phyloP scores from a whole-genome alignment of 2,888 invertebrate species.

The Scaptodrosophila latifasciaeformis region DNA sequence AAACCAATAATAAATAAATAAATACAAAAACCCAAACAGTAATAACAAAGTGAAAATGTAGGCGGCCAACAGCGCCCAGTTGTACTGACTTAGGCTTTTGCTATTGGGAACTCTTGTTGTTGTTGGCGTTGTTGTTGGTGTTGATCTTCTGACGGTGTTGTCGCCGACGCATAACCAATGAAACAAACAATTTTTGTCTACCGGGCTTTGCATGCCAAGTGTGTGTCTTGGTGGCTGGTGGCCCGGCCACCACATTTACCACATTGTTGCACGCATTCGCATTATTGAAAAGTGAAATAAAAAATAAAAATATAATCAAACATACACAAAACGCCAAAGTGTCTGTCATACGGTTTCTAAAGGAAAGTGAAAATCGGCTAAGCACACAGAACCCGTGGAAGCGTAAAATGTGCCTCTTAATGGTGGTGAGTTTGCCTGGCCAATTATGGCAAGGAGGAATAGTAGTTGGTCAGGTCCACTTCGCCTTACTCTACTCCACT shows the following conservation, averaged over 20 bases:
- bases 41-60: constrained; percentile 34
- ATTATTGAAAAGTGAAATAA: constrained; percentile 62
- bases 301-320: not conserved
- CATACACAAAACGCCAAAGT: too few species aligned
- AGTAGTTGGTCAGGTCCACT: constrained; percentile 53
- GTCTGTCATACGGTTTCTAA: constrained; percentile 50
- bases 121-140: constrained; percentile 26
- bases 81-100: not conserved
- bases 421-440: constrained; percentile 24
- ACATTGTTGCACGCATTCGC: constrained; percentile 65
- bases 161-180: constrained; percentile 56
- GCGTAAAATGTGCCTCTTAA: constrained; percentile 61
- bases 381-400: constrained; percentile 50
- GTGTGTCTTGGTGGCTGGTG: constrained; percentile 12
- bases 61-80: not conserved
- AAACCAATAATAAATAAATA: not conserved
- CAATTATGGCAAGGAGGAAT: constrained; percentile 22
- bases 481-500: constrained; percentile 21
- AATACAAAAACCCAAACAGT: constrained; percentile 2
- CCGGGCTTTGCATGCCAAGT: constrained; percentile 7
- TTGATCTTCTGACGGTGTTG: too few species aligned
- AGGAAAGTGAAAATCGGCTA: constrained; percentile 59
- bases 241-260: constrained; percentile 9
- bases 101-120: not conserved
- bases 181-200: constrained; percentile 56